A percentile compares a stretch with the other conserved stretches of the same genome.
Evolutionary conservation across 2,113 vertebrate species (phyloP).

Genomic region (Lipophrys pholis): DNA sequence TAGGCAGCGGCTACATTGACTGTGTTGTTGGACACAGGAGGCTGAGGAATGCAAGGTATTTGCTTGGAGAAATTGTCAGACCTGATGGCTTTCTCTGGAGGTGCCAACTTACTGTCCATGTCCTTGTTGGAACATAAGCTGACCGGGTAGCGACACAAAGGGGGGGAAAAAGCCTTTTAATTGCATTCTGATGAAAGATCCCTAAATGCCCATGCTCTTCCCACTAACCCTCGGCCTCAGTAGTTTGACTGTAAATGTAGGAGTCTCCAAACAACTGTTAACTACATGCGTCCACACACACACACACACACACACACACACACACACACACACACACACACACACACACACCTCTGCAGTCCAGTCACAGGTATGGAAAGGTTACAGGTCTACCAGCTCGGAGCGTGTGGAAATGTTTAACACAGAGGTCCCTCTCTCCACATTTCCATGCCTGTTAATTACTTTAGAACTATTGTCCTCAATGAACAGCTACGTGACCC

Average conservation of each 20-base stretch:
- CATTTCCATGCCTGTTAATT: constrained; percentile 68
- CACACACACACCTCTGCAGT: constrained; percentile 4
- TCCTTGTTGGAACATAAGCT: constrained; percentile 60
- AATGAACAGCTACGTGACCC: constrained; percentile 60
- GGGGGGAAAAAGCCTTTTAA: constrained; percentile 42
- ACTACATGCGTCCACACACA: background rate
- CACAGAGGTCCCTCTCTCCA: constrained; percentile 43
- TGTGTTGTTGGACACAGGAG: constrained; percentile 45
- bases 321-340: constrained; percentile 15
- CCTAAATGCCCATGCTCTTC: constrained; percentile 30
- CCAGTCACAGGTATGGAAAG: constrained; percentile 43
- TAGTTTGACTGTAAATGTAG: constrained; percentile 11
- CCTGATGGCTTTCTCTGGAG: constrained; percentile 54
- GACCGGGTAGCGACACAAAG: constrained; percentile 39
- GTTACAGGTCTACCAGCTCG: constrained; percentile 29
- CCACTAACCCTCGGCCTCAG: background rate
- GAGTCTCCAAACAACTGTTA: constrained; percentile 6
- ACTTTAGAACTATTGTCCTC: constrained; percentile 61
- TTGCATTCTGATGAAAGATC: constrained; percentile 70
- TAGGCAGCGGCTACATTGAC: constrained; percentile 38
- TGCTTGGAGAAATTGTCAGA: constrained; percentile 57
- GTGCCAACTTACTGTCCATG: constrained; percentile 74
- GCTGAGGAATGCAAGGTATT: constrained; percentile 71
- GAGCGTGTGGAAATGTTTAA: constrained; percentile 59
- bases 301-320: constrained; percentile 5